Conservation (phyloP, 2,113 vertebrate species). For the Naja naja region DNA sequence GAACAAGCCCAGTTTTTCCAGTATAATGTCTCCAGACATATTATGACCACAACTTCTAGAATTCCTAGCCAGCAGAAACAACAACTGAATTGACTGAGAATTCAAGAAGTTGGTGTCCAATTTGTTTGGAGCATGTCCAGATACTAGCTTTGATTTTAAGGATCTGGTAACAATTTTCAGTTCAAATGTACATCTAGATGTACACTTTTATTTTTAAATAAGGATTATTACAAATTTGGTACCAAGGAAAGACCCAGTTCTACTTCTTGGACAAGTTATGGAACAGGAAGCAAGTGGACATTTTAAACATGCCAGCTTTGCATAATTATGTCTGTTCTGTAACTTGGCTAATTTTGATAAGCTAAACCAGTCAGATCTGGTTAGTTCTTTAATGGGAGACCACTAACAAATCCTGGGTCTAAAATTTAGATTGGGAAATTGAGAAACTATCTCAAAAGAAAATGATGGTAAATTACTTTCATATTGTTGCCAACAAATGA, state of each 20-base stretch:
- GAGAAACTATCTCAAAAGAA: not conserved
- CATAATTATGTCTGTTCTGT: not conserved
- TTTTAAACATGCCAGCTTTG: not conserved
- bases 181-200: not conserved
- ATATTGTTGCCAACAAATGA: not conserved
- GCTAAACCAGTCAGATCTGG: not conserved
- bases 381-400: not conserved
- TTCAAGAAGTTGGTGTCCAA: not conserved
- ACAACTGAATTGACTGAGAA: not conserved
- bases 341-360: not conserved
- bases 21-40: not conserved
- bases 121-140: not conserved
- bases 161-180: not conserved
- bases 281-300: not conserved
- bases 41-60: not conserved
- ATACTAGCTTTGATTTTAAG: not conserved
- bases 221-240: not conserved
- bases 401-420: not conserved
- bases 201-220: not conserved
- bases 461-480: not conserved
- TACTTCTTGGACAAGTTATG: not conserved
- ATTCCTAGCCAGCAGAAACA: not conserved
- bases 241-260: not conserved
- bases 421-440: not conserved
- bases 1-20: not conserved